Percentiles rank a stretch among this genome's conserved stretches.
Conservation (phyloP, 2,113 vertebrate species). For the Leucosticte australis region DNA sequence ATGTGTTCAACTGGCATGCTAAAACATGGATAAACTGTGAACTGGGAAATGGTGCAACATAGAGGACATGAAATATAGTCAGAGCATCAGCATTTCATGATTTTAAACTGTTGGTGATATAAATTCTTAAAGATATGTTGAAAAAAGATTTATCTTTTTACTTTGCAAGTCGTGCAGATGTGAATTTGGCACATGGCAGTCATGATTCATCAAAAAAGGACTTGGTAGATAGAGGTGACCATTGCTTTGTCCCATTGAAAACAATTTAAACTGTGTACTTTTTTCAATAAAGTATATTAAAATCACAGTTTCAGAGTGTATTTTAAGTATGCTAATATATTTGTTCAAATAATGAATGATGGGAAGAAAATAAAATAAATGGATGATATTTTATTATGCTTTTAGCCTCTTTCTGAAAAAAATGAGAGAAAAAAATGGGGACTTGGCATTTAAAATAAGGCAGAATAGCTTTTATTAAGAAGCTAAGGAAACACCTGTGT, state of each 20-base stretch:
- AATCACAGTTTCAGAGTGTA: slow-evolving; percentile 71
- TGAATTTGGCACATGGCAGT: slow-evolving; percentile 80
- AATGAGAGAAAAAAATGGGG: background rate
- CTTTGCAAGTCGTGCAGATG: slow-evolving; percentile 89
- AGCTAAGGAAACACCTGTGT: background rate
- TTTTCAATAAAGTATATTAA: slow-evolving; percentile 98
- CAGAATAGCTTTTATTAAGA: background rate
- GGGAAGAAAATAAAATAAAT: slow-evolving; percentile 13
- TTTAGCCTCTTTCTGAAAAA: slow-evolving; percentile 16
- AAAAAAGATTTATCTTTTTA: slow-evolving; percentile 82
- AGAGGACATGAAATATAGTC: slow-evolving; percentile 79
- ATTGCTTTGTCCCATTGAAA: slow-evolving; percentile 91
- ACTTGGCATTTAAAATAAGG: background rate
- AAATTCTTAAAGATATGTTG: slow-evolving; percentile 78
- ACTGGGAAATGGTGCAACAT: slow-evolving; percentile 78
- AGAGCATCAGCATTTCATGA: slow-evolving; percentile 85
- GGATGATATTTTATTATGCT: background rate
- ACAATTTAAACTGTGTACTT: slow-evolving; percentile 92
- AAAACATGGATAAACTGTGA: slow-evolving; percentile 81
- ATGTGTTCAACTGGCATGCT: slow-evolving; percentile 80
- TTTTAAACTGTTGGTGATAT: slow-evolving; percentile 83
- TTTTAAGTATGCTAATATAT: slow-evolving; percentile 39
- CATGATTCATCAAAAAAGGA: slow-evolving; percentile 76
- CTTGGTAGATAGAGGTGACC: slow-evolving; percentile 80
- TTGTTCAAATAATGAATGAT: background rate